phyloP scores from a whole-genome alignment of 2,797 vertebrate genomes.

The Anabas testudineus region DNA sequence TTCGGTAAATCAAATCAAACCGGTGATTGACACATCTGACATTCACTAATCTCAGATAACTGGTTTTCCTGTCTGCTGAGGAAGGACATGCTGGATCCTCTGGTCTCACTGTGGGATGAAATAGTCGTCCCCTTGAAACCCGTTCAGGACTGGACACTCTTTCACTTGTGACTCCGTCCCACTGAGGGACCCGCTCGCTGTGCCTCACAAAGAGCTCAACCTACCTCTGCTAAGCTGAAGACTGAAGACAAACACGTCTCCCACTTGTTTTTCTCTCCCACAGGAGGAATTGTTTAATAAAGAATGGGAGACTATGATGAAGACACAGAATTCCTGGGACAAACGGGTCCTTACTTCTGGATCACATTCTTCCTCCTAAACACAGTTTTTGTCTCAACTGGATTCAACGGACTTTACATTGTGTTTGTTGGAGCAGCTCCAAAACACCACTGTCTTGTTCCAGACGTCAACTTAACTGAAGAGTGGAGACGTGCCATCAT shows the following conservation, averaged over 20 bases:
- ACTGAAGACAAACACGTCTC: constrained; percentile 42
- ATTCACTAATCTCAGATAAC: constrained; percentile 10
- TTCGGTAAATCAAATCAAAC: constrained; percentile 44
- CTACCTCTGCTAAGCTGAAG: constrained; percentile 45
- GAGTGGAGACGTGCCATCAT: constrained; percentile 87
- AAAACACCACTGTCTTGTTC: constrained; percentile 87
- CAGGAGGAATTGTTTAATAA: constrained; percentile 2
- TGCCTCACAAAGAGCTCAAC: constrained; percentile 50
- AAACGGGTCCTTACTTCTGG: constrained; percentile 89
- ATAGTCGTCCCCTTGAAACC: constrained; percentile 25
- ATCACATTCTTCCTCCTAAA: constrained; percentile 90
- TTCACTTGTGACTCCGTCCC: constrained; percentile 54
- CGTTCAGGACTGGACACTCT: constrained; percentile 36
- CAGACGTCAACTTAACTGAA: constrained; percentile 85
- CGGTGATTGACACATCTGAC: constrained; percentile 23
- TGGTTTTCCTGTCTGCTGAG: not conserved
- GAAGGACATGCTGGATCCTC: constrained; percentile 2
- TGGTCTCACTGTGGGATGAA: not conserved
- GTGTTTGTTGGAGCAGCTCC: constrained; percentile 89
- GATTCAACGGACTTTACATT: constrained; percentile 88
- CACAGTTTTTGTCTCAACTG: constrained; percentile 89
- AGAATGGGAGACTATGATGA: constrained; percentile 89
- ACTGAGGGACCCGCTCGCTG: constrained; percentile 50
- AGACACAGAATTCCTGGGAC: constrained; percentile 86
- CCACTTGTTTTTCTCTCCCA: constrained; percentile 30